Percentiles rank a stretch among this genome's conserved stretches.
Evolutionary conservation across 2,113 vertebrate species (phyloP).

Genomic region (Pygathrix nemaeus): DNA sequence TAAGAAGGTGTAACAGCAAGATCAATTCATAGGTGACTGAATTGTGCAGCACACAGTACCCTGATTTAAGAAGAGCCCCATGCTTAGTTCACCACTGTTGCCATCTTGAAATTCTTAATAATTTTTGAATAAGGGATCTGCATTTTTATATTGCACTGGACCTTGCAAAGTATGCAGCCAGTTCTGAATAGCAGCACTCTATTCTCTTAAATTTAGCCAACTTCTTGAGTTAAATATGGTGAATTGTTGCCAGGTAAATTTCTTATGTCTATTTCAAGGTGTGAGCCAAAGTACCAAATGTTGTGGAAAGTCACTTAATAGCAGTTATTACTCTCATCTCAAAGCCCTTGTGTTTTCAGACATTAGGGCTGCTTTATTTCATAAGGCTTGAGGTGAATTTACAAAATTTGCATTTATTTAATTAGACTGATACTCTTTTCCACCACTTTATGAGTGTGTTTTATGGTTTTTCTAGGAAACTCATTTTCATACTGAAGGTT

Average conservation of each 20-base stretch:
- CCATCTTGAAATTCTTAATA: not conserved
- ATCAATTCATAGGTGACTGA: not conserved
- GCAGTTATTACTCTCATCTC: not conserved
- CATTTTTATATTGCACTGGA: not conserved
- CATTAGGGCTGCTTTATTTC: not conserved
- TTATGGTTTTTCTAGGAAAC: constrained; percentile 4
- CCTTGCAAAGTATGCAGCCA: not conserved
- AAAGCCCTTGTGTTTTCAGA: not conserved
- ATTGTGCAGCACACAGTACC: too few relatives aligned
- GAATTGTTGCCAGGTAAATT: not conserved
- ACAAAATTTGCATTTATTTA: constrained; percentile 3
- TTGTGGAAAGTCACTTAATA: not conserved
- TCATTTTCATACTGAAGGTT: constrained; percentile 35
- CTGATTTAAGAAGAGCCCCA: not conserved
- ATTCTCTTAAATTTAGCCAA: constrained; percentile 15
- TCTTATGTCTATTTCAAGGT: not conserved
- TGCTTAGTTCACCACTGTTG: not conserved
- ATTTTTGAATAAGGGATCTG: not conserved
- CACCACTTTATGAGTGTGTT: not conserved
- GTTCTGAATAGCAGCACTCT: not conserved
- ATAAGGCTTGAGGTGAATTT: not conserved
- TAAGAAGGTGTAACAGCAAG: not conserved
- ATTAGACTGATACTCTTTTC: not conserved
- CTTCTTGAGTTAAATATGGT: not conserved
- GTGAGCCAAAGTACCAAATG: not conserved